Base-by-base conservation (phyloP, 2,888 invertebrate species). In the Endomychus coccineus region DNA sequence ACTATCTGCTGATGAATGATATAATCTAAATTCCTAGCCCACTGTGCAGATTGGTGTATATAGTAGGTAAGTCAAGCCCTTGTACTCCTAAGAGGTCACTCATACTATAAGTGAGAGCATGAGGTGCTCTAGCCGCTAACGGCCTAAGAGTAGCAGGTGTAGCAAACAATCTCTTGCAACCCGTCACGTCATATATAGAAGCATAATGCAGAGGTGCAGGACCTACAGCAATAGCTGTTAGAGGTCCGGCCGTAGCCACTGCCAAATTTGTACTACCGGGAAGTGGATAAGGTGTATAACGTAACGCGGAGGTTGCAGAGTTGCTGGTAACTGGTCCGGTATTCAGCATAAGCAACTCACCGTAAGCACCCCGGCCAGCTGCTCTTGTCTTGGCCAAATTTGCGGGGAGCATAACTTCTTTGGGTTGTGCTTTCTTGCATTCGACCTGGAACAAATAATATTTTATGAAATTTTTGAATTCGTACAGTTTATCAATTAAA, bases 381-480 rank as follows among this genome's bases (percentile, higher is more conserved):
- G 90, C 90, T 69, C 91, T 82, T 72, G 90, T 91, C 78, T 91
- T 91, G 63, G 90, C 90, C 75, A 91, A 73, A 71, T 90, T 91
- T 57, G 90, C 87, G 61, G 97, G 97, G 65, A 97, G 82, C 98
- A 98, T 98, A 61, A 98, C 97, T 78, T 98, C 98, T 77, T 98
- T 98, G 50, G 98, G 98, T 74, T 98, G 98, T 64, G 98, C 98
- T 74, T 97, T 97, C 82, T 97, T 97, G 78, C 96, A 96, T 77
- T 97, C 97, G 75, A 97, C 96, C 96, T 97, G 75, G 24, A 73
- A 70, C 53, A 51, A 44, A 42, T 10, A 6, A n/a, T n/a, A n/a
- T n/a, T n/a, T n/a, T n/a, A n/a, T n/a, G n/a, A n/a, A n/a, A n/a
- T n/a, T n/a, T n/a, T n/a, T n/a, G n/a, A n/a, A n/a, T n/a, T n/a